A percentile compares a stretch with the other conserved stretches of the same genome.
Evolutionary conservation across 2,888 invertebrate genomes (phyloP).

Genomic region (Ceriagrion tenellum): DNA sequence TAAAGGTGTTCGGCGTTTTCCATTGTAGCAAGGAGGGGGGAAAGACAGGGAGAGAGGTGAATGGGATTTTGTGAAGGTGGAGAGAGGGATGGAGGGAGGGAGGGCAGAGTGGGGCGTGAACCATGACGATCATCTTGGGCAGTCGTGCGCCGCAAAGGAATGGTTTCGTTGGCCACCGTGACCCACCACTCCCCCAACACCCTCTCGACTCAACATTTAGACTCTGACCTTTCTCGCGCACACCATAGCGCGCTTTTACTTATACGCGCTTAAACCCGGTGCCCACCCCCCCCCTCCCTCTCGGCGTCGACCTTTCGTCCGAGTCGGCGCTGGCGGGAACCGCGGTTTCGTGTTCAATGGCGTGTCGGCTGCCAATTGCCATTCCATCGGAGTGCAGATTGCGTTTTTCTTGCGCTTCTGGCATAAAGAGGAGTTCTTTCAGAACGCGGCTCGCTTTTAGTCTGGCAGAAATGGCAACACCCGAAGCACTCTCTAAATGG

Average conservation of each 20-base stretch:
- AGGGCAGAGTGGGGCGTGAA: too few species aligned
- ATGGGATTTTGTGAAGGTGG: neutral
- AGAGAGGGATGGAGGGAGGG: too few species aligned
- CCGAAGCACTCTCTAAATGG: neutral
- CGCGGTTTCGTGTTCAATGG: slow-evolving; percentile 37
- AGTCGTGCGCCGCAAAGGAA: slow-evolving; percentile 38
- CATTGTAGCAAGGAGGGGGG: neutral
- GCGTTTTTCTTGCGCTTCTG: too few species aligned
- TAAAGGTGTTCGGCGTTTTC: neutral
- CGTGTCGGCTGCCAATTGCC: neutral
- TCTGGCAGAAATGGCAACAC: neutral
- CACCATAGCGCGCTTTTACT: neutral
- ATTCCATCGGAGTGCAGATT: slow-evolving; percentile 32
- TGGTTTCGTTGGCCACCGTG: slow-evolving; percentile 30
- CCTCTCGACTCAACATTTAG: neutral
- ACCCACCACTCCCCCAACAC: neutral
- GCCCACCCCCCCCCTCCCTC: too few species aligned
- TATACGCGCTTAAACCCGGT: neutral
- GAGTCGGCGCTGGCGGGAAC: too few species aligned
- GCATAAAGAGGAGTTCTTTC: neutral
- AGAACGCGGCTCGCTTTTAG: neutral
- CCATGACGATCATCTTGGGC: slow-evolving; percentile 54
- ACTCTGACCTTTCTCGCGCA: neutral
- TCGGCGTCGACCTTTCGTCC: neutral
- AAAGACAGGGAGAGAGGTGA: too few species aligned